phyloP scores from a whole-genome alignment of 2,113 vertebrate genomes.

The Salvelinus namaycush region DNA sequence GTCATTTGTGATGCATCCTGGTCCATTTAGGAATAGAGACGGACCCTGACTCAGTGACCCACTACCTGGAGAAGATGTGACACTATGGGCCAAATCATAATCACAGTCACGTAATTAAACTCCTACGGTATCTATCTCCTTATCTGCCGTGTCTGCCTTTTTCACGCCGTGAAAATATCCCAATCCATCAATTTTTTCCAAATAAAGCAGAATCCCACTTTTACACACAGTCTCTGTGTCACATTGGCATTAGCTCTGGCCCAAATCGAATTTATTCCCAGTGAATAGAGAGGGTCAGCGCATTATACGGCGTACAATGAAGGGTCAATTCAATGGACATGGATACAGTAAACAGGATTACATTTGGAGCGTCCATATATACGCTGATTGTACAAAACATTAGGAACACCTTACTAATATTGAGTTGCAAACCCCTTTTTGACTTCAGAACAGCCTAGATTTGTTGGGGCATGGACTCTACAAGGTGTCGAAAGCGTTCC shows the following conservation, averaged over 20 bases:
- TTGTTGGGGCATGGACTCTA: too few species aligned
- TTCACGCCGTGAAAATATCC: not conserved
- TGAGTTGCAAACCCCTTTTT: too few species aligned
- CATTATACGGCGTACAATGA: not conserved
- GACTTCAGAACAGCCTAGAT: too few species aligned
- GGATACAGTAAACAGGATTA: too few species aligned
- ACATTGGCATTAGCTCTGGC: too few species aligned
- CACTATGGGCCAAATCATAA: not conserved
- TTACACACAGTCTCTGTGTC: too few species aligned
- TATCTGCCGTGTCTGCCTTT: not conserved
- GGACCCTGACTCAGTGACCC: not conserved
- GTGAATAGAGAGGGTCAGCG: conserved; percentile 2
- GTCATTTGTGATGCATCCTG: too few species aligned
- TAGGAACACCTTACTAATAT: too few species aligned
- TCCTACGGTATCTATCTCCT: not conserved
- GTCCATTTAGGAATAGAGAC: too few species aligned
- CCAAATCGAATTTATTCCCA: conserved; percentile 14
- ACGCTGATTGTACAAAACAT: not conserved
- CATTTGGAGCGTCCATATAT: not conserved
- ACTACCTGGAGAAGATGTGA: not conserved
- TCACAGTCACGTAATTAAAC: not conserved
- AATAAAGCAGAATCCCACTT: too few species aligned
- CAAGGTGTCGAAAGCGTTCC: too few species aligned
- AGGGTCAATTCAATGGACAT: not conserved
- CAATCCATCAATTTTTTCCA: not conserved